Base-by-base conservation (phyloP, 2,888 invertebrate genomes). In the Meandrusa payeni region DNA sequence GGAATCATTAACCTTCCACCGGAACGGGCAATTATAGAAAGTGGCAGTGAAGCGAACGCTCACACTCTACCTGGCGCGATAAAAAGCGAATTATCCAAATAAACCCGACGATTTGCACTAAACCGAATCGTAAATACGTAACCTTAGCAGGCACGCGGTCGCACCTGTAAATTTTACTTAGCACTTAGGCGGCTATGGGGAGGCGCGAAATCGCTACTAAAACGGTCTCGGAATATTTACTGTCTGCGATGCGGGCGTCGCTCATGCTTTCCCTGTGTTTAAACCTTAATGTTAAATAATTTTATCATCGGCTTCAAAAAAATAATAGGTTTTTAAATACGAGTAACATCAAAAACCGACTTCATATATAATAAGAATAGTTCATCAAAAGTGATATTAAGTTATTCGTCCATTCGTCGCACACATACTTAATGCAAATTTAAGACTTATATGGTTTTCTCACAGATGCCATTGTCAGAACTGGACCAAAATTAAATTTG, bases 191-290 rank as follows among this genome's bases (percentile, higher is more conserved):
- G 51, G 51, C 55, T 51, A 57, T 66, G 70, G 66, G 54, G 55
- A 45, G 55, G 51, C 54, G 58, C 64, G 62, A 66, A 72, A 69
- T 62, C 54, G 51, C 47, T 51, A 50, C 56, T 65, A 64, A 65
- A 65, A 58, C 54, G 58, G 59, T 60, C 61, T 47, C 52, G 54
- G 57, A 38, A 27, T 49, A 54, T 65, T 65, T 64, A 61, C 51
- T 32, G 15, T 40, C 40, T 40, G 24, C 19, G 32, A 32, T 26
- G 33, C 12, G 26, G 12, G 26, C 9, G 33, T 19, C 26, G 37
- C 27, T 37, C 27, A 19, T 13, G 19, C 17, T 46, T 27, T 45
- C 37, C 23, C 19, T 38, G 32, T 22, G 22, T 24, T 41, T 41
- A 33, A 47, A 32, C 19, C 24, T 40, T 11, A 24, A 31, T 19